These are phyloP conservation scores for Macropus fuliginosus DNA, from an alignment of 2,797 vertebrate species.

Conservation along the genomic window DNA sequence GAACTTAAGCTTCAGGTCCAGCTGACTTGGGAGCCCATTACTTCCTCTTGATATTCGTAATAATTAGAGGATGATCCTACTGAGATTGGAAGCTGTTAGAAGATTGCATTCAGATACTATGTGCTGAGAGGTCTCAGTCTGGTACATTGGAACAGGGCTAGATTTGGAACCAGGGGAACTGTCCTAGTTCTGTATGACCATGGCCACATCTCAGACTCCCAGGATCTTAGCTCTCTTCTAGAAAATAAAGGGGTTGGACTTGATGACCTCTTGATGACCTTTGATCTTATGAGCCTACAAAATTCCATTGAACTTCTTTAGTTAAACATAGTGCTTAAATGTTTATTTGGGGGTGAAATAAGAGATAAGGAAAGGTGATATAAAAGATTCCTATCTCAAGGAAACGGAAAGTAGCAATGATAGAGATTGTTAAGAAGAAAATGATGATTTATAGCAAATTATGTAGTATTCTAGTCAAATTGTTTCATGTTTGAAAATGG, in stretches of 20 bases:
- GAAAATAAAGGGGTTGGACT: background rate
- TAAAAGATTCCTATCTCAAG: background rate
- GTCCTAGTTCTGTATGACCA: background rate
- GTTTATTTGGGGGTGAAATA: background rate
- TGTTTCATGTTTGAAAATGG: conserved; percentile 40
- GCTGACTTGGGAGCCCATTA: background rate
- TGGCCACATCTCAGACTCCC: background rate
- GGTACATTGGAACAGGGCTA: background rate
- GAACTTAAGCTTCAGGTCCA: background rate
- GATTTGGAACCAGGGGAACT: background rate
- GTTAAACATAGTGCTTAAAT: conserved; percentile 30
- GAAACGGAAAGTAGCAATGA: background rate
- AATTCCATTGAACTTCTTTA: conserved; percentile 19
- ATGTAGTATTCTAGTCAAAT: conserved; percentile 4
- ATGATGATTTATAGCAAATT: conserved; percentile 9
- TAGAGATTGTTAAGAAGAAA: background rate
- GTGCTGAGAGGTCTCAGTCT: background rate
- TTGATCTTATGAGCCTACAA: background rate
- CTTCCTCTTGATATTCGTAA: conserved; percentile 6
- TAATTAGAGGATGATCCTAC: conserved; percentile 33
- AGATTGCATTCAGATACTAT: conserved; percentile 38
- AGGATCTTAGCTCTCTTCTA: background rate
- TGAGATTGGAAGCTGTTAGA: conserved; percentile 35
- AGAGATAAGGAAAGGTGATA: background rate
- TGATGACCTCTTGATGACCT: background rate